Conservation (phyloP, 2,888 invertebrate genomes). For the Tenodera sinensis region DNA sequence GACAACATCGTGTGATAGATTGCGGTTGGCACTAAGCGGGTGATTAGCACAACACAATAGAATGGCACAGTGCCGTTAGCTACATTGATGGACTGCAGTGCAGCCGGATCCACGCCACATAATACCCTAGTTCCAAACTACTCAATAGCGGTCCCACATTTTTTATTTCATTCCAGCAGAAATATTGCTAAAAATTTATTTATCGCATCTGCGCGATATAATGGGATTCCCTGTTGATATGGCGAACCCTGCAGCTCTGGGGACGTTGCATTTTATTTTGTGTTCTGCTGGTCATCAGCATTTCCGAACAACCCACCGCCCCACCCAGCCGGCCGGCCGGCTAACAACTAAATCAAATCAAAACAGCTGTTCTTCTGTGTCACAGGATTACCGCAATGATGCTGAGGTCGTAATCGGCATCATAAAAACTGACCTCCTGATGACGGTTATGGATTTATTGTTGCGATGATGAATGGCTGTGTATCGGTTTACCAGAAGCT, state of each 20-base stretch:
- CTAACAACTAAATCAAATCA: neutral
- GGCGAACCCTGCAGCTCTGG: neutral
- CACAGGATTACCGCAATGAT: neutral
- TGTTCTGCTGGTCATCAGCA: neutral
- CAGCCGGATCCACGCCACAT: neutral
- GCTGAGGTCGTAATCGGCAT: neutral
- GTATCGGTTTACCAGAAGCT: neutral
- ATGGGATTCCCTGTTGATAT: neutral
- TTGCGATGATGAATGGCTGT: neutral
- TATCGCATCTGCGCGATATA: neutral
- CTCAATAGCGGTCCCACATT: neutral
- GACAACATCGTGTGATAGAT: neutral
- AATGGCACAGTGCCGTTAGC: neutral
- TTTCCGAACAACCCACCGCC: neutral
- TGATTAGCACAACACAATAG: neutral
- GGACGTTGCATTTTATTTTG: neutral
- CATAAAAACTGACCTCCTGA: neutral
- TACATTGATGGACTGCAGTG: neutral
- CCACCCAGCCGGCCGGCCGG: no score
- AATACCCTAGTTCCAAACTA: neutral
- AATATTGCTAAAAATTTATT: neutral
- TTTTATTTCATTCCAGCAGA: neutral
- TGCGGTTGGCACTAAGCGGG: neutral
- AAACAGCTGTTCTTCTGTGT: neutral
- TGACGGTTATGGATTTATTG: neutral